Evolutionary conservation across 2,797 vertebrate genomes (phyloP).

Genomic region (Gambusia yucatana): DNA sequence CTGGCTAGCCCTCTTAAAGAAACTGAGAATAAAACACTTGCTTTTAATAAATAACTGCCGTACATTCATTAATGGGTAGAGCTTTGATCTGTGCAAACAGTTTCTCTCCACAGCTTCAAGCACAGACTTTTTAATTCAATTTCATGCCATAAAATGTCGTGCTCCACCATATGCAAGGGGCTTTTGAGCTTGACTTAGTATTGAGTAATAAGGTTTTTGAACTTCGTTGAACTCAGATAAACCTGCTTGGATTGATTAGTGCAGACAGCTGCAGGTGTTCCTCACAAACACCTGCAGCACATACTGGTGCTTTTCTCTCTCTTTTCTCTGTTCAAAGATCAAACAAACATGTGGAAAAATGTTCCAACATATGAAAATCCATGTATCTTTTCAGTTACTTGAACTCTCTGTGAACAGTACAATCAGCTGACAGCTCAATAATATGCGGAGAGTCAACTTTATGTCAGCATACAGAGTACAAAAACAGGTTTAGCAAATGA

Average conservation of each 20-base stretch:
- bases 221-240: constrained; percentile 2
- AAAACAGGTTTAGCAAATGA: background rate
- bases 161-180: background rate
- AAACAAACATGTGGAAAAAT: background rate
- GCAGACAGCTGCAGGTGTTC: background rate
- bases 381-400: background rate
- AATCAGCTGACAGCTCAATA: background rate
- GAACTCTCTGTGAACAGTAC: background rate
- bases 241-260: background rate
- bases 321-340: background rate
- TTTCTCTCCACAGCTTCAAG: background rate
- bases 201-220: background rate
- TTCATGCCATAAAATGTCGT: background rate
- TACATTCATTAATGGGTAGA: background rate
- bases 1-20: background rate
- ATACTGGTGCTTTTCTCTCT: background rate
- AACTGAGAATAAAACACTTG: background rate
- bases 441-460: background rate
- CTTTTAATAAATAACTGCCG: background rate
- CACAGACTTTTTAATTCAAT: background rate
- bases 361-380: background rate
- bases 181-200: background rate
- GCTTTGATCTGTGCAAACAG: background rate
- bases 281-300: background rate
- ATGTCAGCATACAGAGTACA: background rate